A percentile compares a stretch with the other conserved stretches of the same genome.
Evolutionary conservation across 2,113 vertebrate species (phyloP).

Genomic region (Aspiorhynchus laticeps): DNA sequence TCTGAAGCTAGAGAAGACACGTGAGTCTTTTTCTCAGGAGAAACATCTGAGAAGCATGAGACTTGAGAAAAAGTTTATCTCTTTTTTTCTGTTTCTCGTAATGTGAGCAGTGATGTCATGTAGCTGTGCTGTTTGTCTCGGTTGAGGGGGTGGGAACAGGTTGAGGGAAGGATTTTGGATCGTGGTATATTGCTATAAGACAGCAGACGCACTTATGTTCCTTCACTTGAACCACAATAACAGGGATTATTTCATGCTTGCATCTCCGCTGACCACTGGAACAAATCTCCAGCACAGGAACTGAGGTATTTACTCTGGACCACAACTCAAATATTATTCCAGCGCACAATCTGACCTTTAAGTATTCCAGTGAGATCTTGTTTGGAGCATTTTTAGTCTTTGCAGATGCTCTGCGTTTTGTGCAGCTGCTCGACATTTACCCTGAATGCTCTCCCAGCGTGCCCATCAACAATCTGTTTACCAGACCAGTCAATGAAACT

Average conservation of each 20-base stretch:
- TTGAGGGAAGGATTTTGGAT: constrained; percentile 58
- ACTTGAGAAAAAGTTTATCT: background rate
- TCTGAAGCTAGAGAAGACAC: background rate
- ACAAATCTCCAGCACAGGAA: background rate
- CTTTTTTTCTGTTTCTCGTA: background rate
- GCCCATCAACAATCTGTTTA: constrained; percentile 19
- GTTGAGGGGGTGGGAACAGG: constrained; percentile 64
- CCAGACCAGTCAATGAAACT: background rate
- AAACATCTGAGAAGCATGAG: background rate
- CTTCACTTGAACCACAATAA: constrained; percentile 51
- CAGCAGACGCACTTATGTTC: constrained; percentile 53
- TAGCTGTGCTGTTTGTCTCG: constrained; percentile 35
- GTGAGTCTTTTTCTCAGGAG: background rate
- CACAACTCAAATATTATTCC: background rate
- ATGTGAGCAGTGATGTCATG: background rate
- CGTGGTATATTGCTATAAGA: constrained; percentile 64
- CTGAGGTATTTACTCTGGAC: constrained; percentile 51
- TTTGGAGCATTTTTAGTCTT: background rate
- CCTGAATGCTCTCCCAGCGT: background rate
- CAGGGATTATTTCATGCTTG: constrained; percentile 40
- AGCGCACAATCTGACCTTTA: background rate
- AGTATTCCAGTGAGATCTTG: background rate
- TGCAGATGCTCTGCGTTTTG: background rate
- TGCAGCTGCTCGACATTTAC: constrained; percentile 5
- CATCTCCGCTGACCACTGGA: constrained; percentile 33